A percentile compares a stretch with the other conserved stretches of the same genome.
Evolutionary conservation across 2,888 invertebrate species (phyloP).

Genomic region (Tuberolachnus salignus): DNA sequence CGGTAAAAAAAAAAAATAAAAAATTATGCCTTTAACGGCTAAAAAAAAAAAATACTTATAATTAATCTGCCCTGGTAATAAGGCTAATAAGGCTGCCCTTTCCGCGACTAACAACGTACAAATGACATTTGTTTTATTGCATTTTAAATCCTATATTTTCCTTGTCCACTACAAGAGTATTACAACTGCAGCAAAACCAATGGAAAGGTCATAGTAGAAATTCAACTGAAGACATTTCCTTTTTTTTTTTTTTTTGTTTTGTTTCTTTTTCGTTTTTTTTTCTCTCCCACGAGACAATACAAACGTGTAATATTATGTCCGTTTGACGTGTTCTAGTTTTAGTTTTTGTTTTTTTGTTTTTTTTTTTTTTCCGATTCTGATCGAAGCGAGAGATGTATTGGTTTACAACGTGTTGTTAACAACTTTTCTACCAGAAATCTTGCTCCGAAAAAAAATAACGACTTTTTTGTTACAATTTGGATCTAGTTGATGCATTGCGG

Average conservation of each 20-base stretch:
- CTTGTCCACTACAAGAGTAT: constrained; percentile 1
- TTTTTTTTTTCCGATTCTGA: no score
- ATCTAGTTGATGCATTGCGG: no score
- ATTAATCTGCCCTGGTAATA: no score
- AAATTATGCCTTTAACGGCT: not conserved
- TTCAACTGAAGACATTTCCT: constrained; percentile 42
- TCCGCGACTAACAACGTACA: not conserved
- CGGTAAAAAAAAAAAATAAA: constrained; percentile 18
- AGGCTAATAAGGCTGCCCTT: constrained; percentile 44
- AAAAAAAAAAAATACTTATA: constrained; percentile 1
- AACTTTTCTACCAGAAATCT: no score
- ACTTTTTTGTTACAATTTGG: no score
- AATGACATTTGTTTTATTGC: constrained; percentile 52
- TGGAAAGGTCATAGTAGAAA: constrained; percentile 47
- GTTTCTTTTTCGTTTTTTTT: constrained; percentile 15
- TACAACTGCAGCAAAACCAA: not conserved
- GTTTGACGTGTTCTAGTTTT: constrained; percentile 40
- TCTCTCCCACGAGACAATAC: constrained; percentile 19
- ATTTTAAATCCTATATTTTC: constrained; percentile 31
- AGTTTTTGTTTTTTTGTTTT: not conserved
- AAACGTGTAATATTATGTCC: constrained; percentile 42
- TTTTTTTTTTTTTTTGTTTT: constrained; percentile 5
- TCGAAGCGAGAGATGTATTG: no score
- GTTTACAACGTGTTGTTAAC: no score
- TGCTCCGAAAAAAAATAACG: no score